phyloP scores from a whole-genome alignment of 2,113 vertebrate species.

The Bungarus multicinctus region DNA sequence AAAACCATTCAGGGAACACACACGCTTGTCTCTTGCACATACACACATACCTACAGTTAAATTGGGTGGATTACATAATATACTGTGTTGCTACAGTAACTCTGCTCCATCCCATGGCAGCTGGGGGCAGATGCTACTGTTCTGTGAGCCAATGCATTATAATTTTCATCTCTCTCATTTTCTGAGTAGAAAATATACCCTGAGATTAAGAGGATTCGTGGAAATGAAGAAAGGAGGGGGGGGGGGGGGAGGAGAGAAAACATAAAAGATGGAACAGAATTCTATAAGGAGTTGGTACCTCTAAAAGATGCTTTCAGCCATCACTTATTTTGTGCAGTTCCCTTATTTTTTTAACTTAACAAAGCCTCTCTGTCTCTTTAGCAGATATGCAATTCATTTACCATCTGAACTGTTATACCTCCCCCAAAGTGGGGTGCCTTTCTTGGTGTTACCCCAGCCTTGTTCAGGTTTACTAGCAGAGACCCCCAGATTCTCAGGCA shows the following conservation, averaged over 20 bases:
- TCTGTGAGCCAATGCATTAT: slow-evolving; percentile 17
- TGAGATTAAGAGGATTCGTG: neutral
- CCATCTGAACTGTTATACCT: neutral
- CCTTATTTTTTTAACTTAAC: neutral
- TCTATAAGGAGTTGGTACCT: neutral
- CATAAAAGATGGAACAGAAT: neutral
- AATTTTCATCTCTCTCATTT: slow-evolving; percentile 5
- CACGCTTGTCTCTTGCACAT: slow-evolving; percentile 18
- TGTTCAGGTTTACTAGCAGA: neutral
- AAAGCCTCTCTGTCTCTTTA: neutral
- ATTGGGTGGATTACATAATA: slow-evolving; percentile 65
- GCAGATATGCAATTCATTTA: neutral
- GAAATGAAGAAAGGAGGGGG: neutral
- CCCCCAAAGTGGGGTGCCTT: neutral
- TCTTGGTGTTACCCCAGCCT: neutral
- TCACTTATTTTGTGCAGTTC: neutral
- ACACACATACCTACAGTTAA: slow-evolving; percentile 62
- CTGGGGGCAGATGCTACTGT: slow-evolving; percentile 52
- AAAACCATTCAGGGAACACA: slow-evolving; percentile 43
- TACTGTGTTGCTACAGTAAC: slow-evolving; percentile 64
- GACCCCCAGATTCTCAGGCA: neutral
- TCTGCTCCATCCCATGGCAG: slow-evolving; percentile 41
- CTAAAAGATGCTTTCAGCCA: neutral
- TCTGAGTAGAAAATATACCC: slow-evolving; percentile 17
- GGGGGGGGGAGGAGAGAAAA: neutral